A percentile compares a stretch with the other conserved stretches of the same genome.
These are phyloP conservation scores for Hypocryptadius cinnamomeus DNA, from an alignment of 2,113 vertebrate species.

Conservation along the genomic window DNA sequence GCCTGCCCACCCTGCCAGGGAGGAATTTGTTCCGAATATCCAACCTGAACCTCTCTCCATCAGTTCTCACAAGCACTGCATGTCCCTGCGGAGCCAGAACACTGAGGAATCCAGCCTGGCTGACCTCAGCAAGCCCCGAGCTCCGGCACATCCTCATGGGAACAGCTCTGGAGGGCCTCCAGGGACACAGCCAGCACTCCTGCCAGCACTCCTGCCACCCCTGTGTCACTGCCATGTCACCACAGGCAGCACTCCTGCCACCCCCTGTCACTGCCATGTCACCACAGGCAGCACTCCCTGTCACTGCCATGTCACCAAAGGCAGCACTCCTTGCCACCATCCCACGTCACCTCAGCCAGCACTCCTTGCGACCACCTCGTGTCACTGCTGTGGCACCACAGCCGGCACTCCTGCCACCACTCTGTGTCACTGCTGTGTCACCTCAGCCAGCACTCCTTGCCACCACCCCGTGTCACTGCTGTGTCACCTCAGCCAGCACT, in stretches of 20 bases:
- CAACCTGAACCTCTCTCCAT: not conserved
- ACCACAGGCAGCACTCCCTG: not conserved
- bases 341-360: no score
- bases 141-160: not conserved
- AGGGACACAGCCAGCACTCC: not conserved
- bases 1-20: not conserved
- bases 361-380: no score
- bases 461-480: not conserved
- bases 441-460: not conserved
- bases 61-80: not conserved
- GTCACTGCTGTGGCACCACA: not conserved
- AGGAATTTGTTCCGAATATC: not conserved
- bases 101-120: not conserved
- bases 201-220: not conserved
- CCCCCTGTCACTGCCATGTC: not conserved
- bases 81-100: not conserved
- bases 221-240: not conserved
- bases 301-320: not conserved
- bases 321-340: no score
- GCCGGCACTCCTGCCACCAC: not conserved
- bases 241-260: not conserved
- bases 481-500: not conserved
- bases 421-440: not conserved
- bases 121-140: fast-evolving
- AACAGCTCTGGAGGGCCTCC: not conserved